Base-by-base conservation (phyloP, 2,797 vertebrate genomes). In the Acipenser ruthenus region DNA sequence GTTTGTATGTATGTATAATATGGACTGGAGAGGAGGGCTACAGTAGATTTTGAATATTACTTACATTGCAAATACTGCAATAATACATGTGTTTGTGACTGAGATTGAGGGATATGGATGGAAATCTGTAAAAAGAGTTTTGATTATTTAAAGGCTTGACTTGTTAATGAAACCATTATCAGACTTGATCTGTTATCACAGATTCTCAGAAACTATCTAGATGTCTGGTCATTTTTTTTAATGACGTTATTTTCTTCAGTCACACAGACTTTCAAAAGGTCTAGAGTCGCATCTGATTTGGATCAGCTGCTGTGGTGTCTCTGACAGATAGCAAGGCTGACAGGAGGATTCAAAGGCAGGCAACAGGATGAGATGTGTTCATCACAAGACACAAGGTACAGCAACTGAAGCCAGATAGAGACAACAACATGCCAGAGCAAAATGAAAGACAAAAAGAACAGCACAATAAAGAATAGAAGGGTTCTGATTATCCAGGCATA, bases 181-280 rank as follows among this genome's bases (percentile, higher is more conserved):
- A 50, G 4, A 55, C 53, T 65, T 53, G 50, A 13, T 37, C 4
- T 49, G 15, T 63, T 47, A 10, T 6, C 7, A 47, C 18, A 10
- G 10, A 63, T 51, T 64, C 49, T 55, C 13, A 7, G 49, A n/a
- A 66, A 66, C 47, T 10, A 13, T 15, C 55, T 47, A 12, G 52
- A 13, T n/a, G 52, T 56, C 13, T 18, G 67, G 50, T 50, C 62
- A 47, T 59, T 62, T 48, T 37, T 37, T 49, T 23, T 55, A 68
- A 12, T 56, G 56, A 60, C 52, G 79, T 79, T 72, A 70, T 6
- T 64, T 80, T 73, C 18, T 13, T 3, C 6, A 53, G 65, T 73
- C 75, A 78, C 68, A 69, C 77, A 76, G 68, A 50, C 48, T 4
- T 65, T 64, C 63, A 51, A 59, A 65, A 50, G 59, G 18, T 61